Conservation (phyloP, 2,113 vertebrate genomes). For the Symphodus melops region DNA sequence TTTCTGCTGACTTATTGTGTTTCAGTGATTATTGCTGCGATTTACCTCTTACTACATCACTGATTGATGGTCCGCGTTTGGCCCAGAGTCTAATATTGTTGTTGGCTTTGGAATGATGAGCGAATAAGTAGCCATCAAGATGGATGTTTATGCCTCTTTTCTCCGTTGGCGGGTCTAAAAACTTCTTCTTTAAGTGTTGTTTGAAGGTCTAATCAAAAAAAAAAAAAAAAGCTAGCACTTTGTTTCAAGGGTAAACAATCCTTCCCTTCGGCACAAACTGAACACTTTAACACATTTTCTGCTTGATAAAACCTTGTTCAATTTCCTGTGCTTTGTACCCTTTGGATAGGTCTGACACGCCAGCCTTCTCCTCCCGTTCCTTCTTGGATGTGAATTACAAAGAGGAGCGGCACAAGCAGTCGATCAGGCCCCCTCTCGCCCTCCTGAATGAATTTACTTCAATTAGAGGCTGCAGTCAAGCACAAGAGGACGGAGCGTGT, state of each 20-base stretch:
- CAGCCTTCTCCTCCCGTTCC: constrained; percentile 14
- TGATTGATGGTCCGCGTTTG: constrained; percentile 40
- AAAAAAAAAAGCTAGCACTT: constrained; percentile 16
- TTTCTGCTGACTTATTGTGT: constrained; percentile 34
- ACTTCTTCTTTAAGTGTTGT: constrained; percentile 1
- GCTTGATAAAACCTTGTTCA: constrained; percentile 74
- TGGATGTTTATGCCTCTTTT: constrained; percentile 1
- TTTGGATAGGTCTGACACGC: constrained; percentile 39
- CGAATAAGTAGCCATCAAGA: constrained; percentile 28
- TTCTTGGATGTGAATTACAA: constrained; percentile 49
- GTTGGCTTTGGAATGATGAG: constrained; percentile 2
- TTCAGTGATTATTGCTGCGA: not conserved
- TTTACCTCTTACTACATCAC: constrained; percentile 10
- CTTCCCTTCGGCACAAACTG: constrained; percentile 40
- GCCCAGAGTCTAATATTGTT: not conserved
- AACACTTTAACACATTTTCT: constrained; percentile 69
- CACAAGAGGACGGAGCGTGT: constrained; percentile 55
- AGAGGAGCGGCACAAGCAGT: constrained; percentile 45
- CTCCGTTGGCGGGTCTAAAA: not conserved
- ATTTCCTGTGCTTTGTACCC: constrained; percentile 59
- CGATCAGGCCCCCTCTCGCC: constrained; percentile 37
- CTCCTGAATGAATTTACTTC: constrained; percentile 70
- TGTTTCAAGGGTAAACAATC: constrained; percentile 69
- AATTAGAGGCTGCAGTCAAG: constrained; percentile 67
- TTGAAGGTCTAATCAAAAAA: constrained; percentile 22